These are phyloP conservation scores for Drosophila bunnanda DNA, from an alignment of 2,888 invertebrate species.

Conservation along the genomic window DNA sequence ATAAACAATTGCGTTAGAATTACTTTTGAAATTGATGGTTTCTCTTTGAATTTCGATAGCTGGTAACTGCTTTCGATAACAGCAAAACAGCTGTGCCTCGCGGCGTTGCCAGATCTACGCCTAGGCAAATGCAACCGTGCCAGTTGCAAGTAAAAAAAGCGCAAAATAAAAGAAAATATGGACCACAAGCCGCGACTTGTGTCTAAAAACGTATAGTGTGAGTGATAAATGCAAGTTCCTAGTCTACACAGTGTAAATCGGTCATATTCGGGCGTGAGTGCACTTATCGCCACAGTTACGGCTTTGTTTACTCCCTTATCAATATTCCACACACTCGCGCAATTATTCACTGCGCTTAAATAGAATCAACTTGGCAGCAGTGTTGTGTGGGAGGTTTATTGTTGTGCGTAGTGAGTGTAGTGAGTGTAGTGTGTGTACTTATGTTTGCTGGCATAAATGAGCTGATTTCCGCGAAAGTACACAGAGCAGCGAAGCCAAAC, in stretches of 20 bases:
- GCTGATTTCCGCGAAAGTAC: constrained; percentile 17
- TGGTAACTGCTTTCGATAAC: background rate
- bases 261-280: background rate
- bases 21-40: background rate
- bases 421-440: background rate
- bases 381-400: background rate
- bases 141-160: constrained; percentile 21
- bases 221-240: background rate
- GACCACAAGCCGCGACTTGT: background rate
- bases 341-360: constrained; percentile 27
- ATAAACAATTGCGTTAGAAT: constrained; percentile 56
- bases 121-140: constrained; percentile 9
- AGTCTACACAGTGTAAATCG: background rate
- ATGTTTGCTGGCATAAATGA: constrained; percentile 36
- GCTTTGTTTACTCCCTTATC: constrained; percentile 37
- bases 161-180: constrained; percentile 9
- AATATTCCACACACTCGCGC: constrained; percentile 4
- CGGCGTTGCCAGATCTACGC: constrained; percentile 6
- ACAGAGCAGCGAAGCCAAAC: constrained; percentile 32
- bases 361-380: constrained; percentile 15
- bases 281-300: constrained; percentile 15
- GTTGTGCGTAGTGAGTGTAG: background rate
- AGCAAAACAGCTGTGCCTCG: background rate
- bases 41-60: constrained; percentile 29
- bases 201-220: background rate